Evolutionary conservation across 1,140 invertebrate genomes (phyloP).

Genomic region (Zaprionus tsacasi): DNA sequence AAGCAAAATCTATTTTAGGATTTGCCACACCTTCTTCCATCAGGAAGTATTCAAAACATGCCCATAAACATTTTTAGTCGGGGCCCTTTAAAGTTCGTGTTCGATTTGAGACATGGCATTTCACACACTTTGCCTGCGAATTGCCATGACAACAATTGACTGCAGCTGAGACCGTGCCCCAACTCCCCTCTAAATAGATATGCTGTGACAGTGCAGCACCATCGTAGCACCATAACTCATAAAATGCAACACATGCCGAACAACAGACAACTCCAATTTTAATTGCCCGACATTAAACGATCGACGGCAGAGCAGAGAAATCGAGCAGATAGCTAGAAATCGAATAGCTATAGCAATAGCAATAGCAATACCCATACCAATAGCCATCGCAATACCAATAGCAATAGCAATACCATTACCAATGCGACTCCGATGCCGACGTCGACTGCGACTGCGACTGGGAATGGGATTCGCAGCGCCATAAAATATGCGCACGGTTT

Average conservation of each 20-base stretch:
- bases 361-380: constrained; percentile 37
- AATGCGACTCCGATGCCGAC: constrained; percentile 28
- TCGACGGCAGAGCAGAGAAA: constrained; percentile 46
- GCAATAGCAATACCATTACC: constrained; percentile 28
- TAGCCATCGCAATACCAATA: constrained; percentile 31
- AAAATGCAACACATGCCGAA: constrained; percentile 40
- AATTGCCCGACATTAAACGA: constrained; percentile 82
- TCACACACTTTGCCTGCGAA: constrained; percentile 30
- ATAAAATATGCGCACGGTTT: constrained; percentile 80
- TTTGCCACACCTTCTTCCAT: too few species aligned
- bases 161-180: constrained; percentile 23
- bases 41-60: background rate
- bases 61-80: background rate
- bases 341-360: constrained; percentile 27
- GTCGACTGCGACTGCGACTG: background rate
- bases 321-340: constrained; percentile 22
- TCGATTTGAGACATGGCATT: constrained; percentile 14
- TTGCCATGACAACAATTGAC: constrained; percentile 43
- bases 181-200: background rate
- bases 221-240: constrained; percentile 65
- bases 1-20: too few species aligned
- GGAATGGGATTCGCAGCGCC: constrained; percentile 59
- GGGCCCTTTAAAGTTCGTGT: constrained; percentile 9
- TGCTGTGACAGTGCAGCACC: constrained; percentile 2
- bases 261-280: constrained; percentile 72